Base-by-base conservation (phyloP, 2,888 invertebrate species). In the Eurytoma adleriae region DNA sequence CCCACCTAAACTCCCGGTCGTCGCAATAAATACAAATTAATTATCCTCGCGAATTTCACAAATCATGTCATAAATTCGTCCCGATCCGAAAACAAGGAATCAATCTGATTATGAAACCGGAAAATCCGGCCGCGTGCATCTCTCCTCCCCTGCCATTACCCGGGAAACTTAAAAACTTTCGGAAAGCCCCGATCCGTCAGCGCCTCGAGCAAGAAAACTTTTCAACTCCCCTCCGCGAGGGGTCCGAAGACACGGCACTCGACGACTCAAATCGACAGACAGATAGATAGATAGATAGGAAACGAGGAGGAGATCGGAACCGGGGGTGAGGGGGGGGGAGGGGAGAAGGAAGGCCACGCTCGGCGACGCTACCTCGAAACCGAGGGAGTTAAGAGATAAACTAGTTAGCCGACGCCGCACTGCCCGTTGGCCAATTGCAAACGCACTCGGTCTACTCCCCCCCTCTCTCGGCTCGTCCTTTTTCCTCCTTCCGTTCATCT, bases 401-500 rank as follows among this genome's bases (percentile, higher is more conserved):
- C 77, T 73, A 81, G 80, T 81, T 81, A 81, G 74, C 67, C 75
- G 56, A 54, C 50, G 50, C 74, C 20, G 48, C 61, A 30, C 69
- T 30, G 57, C 50, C 72, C 72, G 72, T 10, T 56, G 78, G 78
- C 69, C 80, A 78, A 77, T 81, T 62, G 73, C 69, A 20, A 77
- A 72, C 72, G 68, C 71, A 80, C 68, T 24, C 14, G n/a, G 20
- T 20, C 18, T 50, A 2, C 12, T 67, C 48, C 5, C 50, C 20
- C 50, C 13, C 72, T 30, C 14, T 27, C 72, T 50, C 50, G 10
- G 24, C 16, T 50, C 61, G 48, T 52, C 50, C 50, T 50, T 61
- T 20, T 50, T 13, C 27, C 27, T 64, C 48, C 40, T 18, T 64
- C 18, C 16, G 20, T 68, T 57, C 20, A 7, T n/a, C 54, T 68